Base-by-base conservation (phyloP, 2,113 vertebrate species). In the Sylvia atricapilla region DNA sequence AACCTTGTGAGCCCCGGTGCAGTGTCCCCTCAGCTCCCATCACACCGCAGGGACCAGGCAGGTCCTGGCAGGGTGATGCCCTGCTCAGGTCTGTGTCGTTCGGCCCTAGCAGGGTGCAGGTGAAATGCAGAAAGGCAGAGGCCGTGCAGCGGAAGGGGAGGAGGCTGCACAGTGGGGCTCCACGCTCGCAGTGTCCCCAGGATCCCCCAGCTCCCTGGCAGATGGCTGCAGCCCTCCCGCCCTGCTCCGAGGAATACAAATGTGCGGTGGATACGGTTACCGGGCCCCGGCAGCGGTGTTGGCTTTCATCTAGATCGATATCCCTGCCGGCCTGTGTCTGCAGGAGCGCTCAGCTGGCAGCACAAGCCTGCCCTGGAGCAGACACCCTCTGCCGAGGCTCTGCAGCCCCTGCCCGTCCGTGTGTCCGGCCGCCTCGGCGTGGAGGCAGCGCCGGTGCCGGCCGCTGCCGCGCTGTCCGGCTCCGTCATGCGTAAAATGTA, bases 401-500 rank as follows among this genome's bases (percentile, higher is more conserved):
- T 28, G 68, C 80, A 23, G 55, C 41, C 59, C 56, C 83, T 74
- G 92, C 83, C 75, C 66, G 43, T 64, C 90, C 17, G 18, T 78
- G 72, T 77, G 87, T 96, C 91, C 72, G 16, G 68, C 77, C 64
- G 92, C 75, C 90, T 68, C 1, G 17, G 69, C 3, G 5, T 2
- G 31, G 44, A 80, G 91, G 91, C 73, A 93, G 90, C 90, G 76
- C 82, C 82, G 59, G 75, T 11, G 4, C 94, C 33, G 7, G 84
- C 84, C 4, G 14, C 92, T 77, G 93, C 94, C 5, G 27, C 33
- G 67, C 92, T 53, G 93, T 66, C 55, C 43, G 87, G 80, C 95
- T 91, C 89, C 22, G 3, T 97, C 95, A 94, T 87, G 96, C 76
- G 89, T 96, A 93, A 93, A 97, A 95, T 97, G 96, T 96, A 97